phyloP scores from a whole-genome alignment of 2,888 invertebrate genomes.

The Polylopha cassiicola region DNA sequence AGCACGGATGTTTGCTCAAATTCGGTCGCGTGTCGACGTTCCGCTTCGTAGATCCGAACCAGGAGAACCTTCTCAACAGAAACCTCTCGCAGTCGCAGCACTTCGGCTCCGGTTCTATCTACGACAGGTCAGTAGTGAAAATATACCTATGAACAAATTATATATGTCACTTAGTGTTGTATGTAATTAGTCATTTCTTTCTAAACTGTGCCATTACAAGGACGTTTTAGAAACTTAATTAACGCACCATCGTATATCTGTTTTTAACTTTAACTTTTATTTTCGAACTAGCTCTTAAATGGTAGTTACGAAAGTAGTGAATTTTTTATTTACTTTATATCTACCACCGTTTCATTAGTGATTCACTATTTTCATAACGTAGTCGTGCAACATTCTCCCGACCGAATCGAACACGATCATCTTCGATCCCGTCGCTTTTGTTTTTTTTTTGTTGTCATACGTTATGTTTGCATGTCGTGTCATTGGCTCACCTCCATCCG shows the following conservation, averaged over 20 bases:
- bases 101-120: constrained; percentile 85
- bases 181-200: constrained; percentile 7
- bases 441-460: constrained; percentile 54
- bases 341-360: constrained; percentile 1
- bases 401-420: constrained; percentile 34
- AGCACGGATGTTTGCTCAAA: constrained; percentile 90
- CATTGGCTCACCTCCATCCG: constrained; percentile 73
- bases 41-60: constrained; percentile 89
- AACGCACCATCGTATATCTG: constrained; percentile 11
- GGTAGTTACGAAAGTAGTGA: constrained; percentile 16
- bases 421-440: constrained; percentile 46
- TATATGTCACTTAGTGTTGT: constrained; percentile 17
- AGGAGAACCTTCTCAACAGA: constrained; percentile 86
- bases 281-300: constrained; percentile 4
- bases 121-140: constrained; percentile 91
- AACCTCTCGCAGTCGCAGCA: constrained; percentile 85
- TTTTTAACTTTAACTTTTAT: constrained; percentile 8
- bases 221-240: constrained; percentile 6
- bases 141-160: too few relatives aligned
- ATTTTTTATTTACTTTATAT: constrained; percentile 5
- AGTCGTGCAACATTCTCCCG: too few relatives aligned
- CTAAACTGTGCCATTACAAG: constrained; percentile 1
- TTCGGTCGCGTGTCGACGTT: constrained; percentile 92
- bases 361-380: constrained; percentile 31
- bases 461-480: constrained; percentile 72